Evolutionary conservation across 2,888 invertebrate species (phyloP).

Genomic region (Agriopis aurantiaria): DNA sequence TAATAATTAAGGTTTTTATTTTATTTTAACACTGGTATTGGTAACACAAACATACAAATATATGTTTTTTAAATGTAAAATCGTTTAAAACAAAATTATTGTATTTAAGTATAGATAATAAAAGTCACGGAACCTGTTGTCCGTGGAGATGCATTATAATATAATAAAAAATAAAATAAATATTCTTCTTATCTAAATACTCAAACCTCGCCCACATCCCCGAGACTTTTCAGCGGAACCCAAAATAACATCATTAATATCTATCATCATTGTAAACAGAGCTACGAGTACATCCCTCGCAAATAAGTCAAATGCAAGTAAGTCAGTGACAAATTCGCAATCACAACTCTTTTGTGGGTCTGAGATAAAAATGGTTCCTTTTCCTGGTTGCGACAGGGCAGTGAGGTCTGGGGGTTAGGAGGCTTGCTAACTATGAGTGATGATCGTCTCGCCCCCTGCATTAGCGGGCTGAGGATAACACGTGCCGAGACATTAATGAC

Average conservation of each 20-base stretch:
- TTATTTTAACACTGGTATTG: too few relatives aligned
- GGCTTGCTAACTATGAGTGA: slow-evolving; percentile 80
- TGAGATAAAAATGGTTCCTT: slow-evolving; percentile 79
- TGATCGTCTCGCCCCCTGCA: slow-evolving; percentile 76
- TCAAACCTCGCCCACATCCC: too few relatives aligned
- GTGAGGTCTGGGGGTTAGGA: slow-evolving; percentile 62
- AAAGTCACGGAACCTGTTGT: too few relatives aligned
- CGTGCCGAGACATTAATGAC: slow-evolving; percentile 72
- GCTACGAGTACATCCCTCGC: slow-evolving; percentile 57
- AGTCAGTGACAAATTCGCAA: slow-evolving; percentile 79
- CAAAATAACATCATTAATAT: slow-evolving; percentile 65
- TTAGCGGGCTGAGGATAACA: slow-evolving; percentile 64
- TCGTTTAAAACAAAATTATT: too few relatives aligned
- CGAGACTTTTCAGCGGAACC: too few relatives aligned
- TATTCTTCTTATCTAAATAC: too few relatives aligned
- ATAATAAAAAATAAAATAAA: too few relatives aligned
- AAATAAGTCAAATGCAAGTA: slow-evolving; percentile 71
- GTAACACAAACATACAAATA: too few relatives aligned
- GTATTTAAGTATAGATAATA: too few relatives aligned
- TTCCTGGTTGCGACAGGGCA: slow-evolving; percentile 71
- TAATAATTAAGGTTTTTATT: too few relatives aligned
- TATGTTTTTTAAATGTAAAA: too few relatives aligned
- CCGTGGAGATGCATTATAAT: too few relatives aligned
- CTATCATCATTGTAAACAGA: slow-evolving; percentile 67
- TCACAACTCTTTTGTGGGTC: slow-evolving; percentile 81